These are phyloP conservation scores for Mythimna vitellina DNA, from an alignment of 2,888 invertebrate species.

Conservation along the genomic window DNA sequence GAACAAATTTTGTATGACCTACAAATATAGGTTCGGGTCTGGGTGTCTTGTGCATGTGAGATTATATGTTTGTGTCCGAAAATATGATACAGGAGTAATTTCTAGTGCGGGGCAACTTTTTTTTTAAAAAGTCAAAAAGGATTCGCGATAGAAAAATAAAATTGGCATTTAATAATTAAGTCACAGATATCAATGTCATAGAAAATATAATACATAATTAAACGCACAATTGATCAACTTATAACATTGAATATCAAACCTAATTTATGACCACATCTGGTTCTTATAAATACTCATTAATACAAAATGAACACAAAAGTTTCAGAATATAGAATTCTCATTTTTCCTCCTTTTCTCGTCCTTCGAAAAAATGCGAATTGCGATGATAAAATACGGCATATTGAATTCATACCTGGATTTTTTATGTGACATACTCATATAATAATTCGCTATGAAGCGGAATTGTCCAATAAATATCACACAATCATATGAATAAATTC, in stretches of 20 bases:
- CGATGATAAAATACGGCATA: slow-evolving; percentile 27
- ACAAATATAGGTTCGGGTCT: too few relatives aligned
- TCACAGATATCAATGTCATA: neutral
- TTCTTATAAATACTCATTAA: slow-evolving; percentile 32
- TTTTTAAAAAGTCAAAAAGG: too few relatives aligned
- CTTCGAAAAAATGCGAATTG: slow-evolving; percentile 25
- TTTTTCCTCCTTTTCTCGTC: neutral
- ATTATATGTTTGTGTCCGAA: too few relatives aligned
- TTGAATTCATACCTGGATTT: slow-evolving; percentile 22
- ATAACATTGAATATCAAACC: slow-evolving; percentile 1
- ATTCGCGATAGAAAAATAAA: too few relatives aligned
- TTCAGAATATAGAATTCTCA: neutral
- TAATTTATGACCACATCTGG: slow-evolving; percentile 6
- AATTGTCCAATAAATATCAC: slow-evolving; percentile 13
- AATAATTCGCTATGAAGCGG: neutral
- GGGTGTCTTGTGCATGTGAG: too few relatives aligned
- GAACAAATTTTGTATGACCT: too few relatives aligned
- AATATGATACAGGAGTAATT: too few relatives aligned
- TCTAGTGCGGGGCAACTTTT: too few relatives aligned
- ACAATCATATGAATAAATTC: slow-evolving; percentile 5
- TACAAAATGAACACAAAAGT: slow-evolving; percentile 4
- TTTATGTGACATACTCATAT: neutral
- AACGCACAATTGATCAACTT: neutral
- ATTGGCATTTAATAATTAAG: too few relatives aligned
- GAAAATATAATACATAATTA: neutral